These are phyloP conservation scores for Huso huso DNA, from an alignment of 2,797 vertebrate species.

Conservation along the genomic window DNA sequence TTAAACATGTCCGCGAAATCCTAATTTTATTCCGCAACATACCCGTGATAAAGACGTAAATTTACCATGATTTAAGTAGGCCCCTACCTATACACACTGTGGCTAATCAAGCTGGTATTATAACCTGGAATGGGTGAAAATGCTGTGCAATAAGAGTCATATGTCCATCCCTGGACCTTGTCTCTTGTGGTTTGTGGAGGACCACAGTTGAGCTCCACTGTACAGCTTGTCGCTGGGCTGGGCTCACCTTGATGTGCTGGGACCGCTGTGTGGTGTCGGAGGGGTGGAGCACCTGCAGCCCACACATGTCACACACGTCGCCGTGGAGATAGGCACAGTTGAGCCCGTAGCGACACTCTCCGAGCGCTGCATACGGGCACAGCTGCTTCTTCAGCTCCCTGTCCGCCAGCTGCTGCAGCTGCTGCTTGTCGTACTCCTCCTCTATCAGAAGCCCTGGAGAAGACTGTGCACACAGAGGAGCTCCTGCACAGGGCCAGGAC, in stretches of 20 bases:
- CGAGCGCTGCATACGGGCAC: constrained; percentile 85
- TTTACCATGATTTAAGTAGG: no score
- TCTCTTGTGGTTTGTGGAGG: no score
- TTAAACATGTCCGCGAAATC: no score
- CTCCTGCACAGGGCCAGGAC: constrained; percentile 36
- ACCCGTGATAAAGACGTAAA: no score
- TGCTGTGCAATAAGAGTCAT: no score
- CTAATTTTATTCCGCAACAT: no score
- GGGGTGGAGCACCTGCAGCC: constrained; percentile 89
- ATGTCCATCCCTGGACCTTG: no score
- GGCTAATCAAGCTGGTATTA: no score
- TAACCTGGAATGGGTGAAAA: no score
- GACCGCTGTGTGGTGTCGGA: constrained; percentile 85
- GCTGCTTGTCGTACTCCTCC: constrained; percentile 65
- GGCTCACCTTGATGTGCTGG: constrained; percentile 84
- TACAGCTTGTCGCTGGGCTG: no score
- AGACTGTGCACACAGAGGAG: not conserved
- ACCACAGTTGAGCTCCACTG: no score
- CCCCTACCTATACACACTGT: no score
- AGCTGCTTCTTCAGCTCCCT: constrained; percentile 80
- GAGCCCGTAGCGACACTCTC: constrained; percentile 90
- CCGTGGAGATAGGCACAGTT: constrained; percentile 96
- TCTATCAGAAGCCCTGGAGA: constrained; percentile 56
- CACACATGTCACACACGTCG: constrained; percentile 92
- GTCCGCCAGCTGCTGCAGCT: constrained; percentile 21